Base-by-base conservation (phyloP, 2,797 vertebrate genomes). In the Capromys pilorides region DNA sequence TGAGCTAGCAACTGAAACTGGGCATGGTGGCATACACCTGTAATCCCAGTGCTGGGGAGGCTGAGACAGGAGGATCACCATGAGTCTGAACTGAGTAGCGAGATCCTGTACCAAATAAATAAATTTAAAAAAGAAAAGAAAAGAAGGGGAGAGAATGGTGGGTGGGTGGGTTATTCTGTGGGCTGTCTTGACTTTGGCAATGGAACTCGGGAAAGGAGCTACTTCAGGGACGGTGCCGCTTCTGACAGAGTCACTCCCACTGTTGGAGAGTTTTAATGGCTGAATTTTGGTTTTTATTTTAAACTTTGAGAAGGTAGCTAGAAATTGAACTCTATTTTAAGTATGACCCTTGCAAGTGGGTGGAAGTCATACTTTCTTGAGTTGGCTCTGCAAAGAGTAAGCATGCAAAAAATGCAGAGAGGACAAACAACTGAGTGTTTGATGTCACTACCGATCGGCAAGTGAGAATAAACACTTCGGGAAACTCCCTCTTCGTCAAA, bases 251-350 rank as follows among this genome's bases (percentile, higher is more conserved):
- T 13, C 18, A 28, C 4, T 90, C 24, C 73, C 49, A 41, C 45
- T 77, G 31, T 61, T 61, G 11, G 19, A 49, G 73, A 61, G 26
- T 28, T 95, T 92, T 61, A 71, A 92, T 78, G 61, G 13, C 54
- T 93, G 16, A 71, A 33, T 54, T 94, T 95, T 67, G 41, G n/a
- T 39, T 93, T 94, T 33, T 41, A 51, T 26, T 81, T 45, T 78
- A 85, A 90, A 86, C 18, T 82, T 59, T 51, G 83, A 84, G 71
- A 69, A 75, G 51, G 16, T 54, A 80, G 21, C 22, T 31, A 75
- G 73, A 85, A 26, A 64, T 64, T 49, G 69, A 86, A 24, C n/a
- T 73, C 3, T 11, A 45, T 87, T 85, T 89, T 78, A 88, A 86
- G 8, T 13, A 19, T 64, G n/a, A 64, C 22, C 12, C 41, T 66